Percentiles rank a stretch among this genome's conserved stretches.
phyloP scores from a whole-genome alignment of 2,888 invertebrate species.

The Rhagium mordax region DNA sequence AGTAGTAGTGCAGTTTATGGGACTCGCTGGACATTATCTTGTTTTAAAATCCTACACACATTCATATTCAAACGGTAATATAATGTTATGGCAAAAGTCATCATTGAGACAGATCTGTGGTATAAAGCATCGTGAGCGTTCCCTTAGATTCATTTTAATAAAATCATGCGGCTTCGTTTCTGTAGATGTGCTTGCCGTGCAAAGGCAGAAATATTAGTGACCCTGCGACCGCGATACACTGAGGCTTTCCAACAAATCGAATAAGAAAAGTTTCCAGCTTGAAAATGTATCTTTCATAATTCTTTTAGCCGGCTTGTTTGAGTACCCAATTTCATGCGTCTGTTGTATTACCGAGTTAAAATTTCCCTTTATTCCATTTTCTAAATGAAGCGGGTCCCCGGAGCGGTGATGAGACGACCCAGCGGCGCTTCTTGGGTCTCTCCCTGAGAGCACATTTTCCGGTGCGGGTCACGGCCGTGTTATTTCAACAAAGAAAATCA shows the following conservation, averaged over 20 bases:
- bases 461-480: constrained; percentile 53
- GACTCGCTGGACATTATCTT: background rate
- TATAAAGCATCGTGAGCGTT: background rate
- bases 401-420: constrained; percentile 44
- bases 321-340: constrained; percentile 49
- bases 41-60: background rate
- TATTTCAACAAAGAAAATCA: constrained; percentile 62
- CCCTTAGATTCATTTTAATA: constrained; percentile 6
- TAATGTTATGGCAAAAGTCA: too few relatives aligned
- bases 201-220: constrained; percentile 12
- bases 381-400: constrained; percentile 51
- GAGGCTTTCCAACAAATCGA: constrained; percentile 15
- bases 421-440: constrained; percentile 43
- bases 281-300: constrained; percentile 41
- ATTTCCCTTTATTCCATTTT: constrained; percentile 51
- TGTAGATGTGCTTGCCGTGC: background rate
- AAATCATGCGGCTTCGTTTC: background rate
- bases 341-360: constrained; percentile 51
- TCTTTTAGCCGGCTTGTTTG: constrained; percentile 42
- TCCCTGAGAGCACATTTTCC: constrained; percentile 46
- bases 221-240: constrained; percentile 18
- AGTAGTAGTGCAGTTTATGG: background rate
- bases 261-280: constrained; percentile 23
- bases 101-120: background rate
- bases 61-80: background rate